Percentiles rank a stretch among this genome's conserved stretches.
Conservation (phyloP, 2,797 vertebrate species). For the Agapornis canus region DNA sequence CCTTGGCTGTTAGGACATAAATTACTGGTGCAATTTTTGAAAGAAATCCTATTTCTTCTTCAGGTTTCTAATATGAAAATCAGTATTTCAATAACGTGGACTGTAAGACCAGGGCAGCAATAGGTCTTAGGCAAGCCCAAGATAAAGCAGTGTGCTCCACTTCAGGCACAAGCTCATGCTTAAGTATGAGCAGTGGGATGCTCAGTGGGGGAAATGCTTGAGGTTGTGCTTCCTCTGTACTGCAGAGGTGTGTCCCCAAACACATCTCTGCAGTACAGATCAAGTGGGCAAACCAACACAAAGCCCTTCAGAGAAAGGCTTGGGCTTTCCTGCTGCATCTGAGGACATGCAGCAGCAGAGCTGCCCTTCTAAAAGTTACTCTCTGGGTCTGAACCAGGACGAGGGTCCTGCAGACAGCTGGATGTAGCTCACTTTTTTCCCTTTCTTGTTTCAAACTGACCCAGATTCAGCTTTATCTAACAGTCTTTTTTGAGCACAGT, state of each 20-base stretch:
- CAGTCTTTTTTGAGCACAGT: not conserved
- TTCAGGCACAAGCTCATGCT: not conserved
- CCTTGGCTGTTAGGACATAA: not conserved
- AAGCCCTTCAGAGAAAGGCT: not conserved
- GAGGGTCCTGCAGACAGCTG: not conserved
- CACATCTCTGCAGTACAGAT: not conserved
- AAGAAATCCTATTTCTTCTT: not conserved
- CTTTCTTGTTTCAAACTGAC: not conserved
- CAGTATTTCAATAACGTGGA: not conserved
- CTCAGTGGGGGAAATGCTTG: not conserved
- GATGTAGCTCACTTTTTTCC: not conserved
- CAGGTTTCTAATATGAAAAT: not conserved
- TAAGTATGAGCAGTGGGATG: not conserved
- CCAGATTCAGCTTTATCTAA: not conserved
- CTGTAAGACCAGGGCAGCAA: not conserved
- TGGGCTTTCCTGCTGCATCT: rapidly evolving
- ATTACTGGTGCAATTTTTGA: not conserved
- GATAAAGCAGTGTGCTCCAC: rapidly evolving
- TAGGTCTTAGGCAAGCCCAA: not conserved
- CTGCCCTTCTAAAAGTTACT: not conserved
- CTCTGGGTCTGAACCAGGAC: not conserved
- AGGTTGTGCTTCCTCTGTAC: not conserved
- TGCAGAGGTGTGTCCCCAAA: not conserved
- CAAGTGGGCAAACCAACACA: not conserved
- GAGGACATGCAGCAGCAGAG: not conserved